Base-by-base conservation (phyloP, 2,113 vertebrate genomes). In the Serilophus lunatus region DNA sequence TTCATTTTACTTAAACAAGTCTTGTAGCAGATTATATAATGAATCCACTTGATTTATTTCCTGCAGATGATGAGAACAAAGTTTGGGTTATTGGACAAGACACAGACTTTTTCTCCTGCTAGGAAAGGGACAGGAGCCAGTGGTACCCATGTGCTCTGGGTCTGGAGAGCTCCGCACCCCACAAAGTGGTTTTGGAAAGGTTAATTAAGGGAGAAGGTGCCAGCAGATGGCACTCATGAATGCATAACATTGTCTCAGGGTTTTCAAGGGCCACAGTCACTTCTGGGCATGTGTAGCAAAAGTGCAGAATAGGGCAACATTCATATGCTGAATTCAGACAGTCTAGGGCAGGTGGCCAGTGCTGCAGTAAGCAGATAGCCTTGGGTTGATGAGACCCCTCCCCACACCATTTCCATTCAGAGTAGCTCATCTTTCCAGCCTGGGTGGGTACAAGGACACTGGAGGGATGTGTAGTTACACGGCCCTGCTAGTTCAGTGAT, bases 151-250 rank as follows among this genome's bases (percentile, higher is more conserved):
- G 53, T 79, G 45, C 49, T 65, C 28, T 9, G 51, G 7, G 16
- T 68, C 38, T 66, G 51, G 35, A 86, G 79, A 77, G 51, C 72
- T 75, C 47, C 45, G 14, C 28, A 16, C 10, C 51, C 12, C 28
- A 49, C 12, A 4, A 20, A 50, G 50, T 77, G 56, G 33, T 68
- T 83, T 82, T 66, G 33, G 63, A n/a, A 68, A 77, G 80, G 56
- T 76, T 90, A 40, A 66, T 64, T 45, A 56, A 54, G 26, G 47
- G 79, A 70, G 64, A 54, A 77, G 35, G 54, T 88, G 85, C 92
- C 93, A 88, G 94, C 53, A 96, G 93, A 56, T 95, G 96, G 93
- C 90, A 96, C 72, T 90, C 93, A 70, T n/a, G 88, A 88, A 96
- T 81, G 20, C 65, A 59, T 24, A 49, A 18, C 76, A 10, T 57